Base-by-base conservation (phyloP, 2,113 vertebrate genomes). In the Elephas maximus region DNA sequence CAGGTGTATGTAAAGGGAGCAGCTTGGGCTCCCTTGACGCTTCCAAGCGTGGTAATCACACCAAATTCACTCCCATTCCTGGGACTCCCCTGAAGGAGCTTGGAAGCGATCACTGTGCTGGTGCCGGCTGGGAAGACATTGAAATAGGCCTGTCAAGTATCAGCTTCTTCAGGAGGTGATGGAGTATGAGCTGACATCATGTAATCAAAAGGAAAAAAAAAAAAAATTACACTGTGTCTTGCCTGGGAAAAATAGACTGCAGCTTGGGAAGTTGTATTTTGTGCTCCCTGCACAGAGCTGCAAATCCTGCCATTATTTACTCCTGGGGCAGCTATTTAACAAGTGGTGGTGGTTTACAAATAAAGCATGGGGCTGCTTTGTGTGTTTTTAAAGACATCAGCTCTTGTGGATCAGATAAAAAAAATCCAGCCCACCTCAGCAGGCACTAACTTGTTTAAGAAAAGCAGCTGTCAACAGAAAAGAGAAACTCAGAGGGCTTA, bases 391-490 rank as follows among this genome's bases (percentile, higher is more conserved):
- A 93, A 97, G 84, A 92, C 67, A 80, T 33, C 62, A 57, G 44
- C 82, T 94, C 37, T 23, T n/a, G 67, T 97, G 74, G 77, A 96
- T 97, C 88, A 74, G 93, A 98, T 94, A 57, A 73, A 95, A 73
- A 95, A 97, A 82, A 81, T 80, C 94, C 90, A 93, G 65, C 92
- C 81, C 88, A 92, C 82, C 95, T 95, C 97, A 96, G 97, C 97
- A 97, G 95, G 97, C 95, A 96, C 93, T 96, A 97, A 97, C 96
- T 96, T 92, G 93, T 96, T 92, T 91, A 93, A 97, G 94, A 92
- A 97, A 97, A 94, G 57, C 78, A 83, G 97, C 92, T 96, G 95
- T 96, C 96, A 95, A 83, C 90, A 76, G 87, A 79, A 85, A 88
- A 85, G 74, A 63, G 82, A 94, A 67, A 88, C 77, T 92, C 73